phyloP scores from a whole-genome alignment of 2,113 vertebrate species.

The Tachysurus fulvidraco region DNA sequence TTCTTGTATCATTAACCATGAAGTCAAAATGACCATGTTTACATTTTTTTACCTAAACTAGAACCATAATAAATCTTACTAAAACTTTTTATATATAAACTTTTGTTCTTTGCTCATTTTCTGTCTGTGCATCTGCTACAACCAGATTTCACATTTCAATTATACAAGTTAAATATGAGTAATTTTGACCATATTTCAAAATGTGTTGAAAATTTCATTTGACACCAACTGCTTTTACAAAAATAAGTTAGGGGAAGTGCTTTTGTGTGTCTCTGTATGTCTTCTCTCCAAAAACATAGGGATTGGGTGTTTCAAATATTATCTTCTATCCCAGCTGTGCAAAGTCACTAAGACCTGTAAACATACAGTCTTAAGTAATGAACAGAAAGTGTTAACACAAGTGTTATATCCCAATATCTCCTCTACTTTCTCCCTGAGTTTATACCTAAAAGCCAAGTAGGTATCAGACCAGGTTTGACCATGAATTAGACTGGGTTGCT shows the following conservation, averaged over 20 bases:
- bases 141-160: neutral
- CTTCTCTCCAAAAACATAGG: neutral
- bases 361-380: neutral
- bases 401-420: neutral
- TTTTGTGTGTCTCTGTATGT: neutral
- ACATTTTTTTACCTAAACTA: neutral
- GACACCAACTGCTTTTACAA: neutral
- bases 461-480: neutral
- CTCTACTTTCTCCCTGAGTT: neutral
- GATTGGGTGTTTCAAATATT: neutral
- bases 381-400: neutral
- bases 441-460: neutral
- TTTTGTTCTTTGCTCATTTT: neutral
- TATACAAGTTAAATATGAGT: neutral
- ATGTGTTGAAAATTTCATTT: neutral
- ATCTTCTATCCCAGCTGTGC: neutral
- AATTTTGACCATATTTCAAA: neutral
- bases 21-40: neutral
- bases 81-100: neutral
- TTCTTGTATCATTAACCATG: neutral
- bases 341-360: neutral
- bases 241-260: neutral
- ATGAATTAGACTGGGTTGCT: slow-evolving; percentile 33
- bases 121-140: neutral
- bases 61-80: neutral